Conservation (phyloP, 2,113 vertebrate genomes). For the Barnardius zonarius region DNA sequence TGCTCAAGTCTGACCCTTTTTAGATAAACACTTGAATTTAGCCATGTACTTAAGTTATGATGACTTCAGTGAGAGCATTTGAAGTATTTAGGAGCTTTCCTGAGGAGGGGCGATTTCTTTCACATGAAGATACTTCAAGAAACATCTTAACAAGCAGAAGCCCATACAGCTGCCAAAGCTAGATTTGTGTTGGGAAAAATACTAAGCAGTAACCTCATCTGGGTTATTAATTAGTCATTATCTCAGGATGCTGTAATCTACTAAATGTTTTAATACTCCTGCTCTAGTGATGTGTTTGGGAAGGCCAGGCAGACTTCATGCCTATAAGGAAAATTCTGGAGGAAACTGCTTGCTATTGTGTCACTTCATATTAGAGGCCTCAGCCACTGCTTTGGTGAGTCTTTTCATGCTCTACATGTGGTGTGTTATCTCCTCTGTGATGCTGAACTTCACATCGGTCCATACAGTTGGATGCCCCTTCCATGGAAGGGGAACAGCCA, state of each 20-base stretch:
- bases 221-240: conserved; percentile 29
- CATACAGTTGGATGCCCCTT: not conserved
- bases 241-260: not conserved
- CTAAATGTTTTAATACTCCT: not conserved
- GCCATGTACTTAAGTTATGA: not conserved
- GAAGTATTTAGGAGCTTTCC: conserved; percentile 10
- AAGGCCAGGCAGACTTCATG: not conserved
- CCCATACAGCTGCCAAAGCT: not conserved
- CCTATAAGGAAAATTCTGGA: not conserved
- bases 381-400: not conserved
- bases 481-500: not conserved
- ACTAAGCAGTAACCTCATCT: not conserved
- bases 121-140: not conserved
- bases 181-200: not conserved
- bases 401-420: not conserved
- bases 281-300: not conserved
- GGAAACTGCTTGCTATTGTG: not conserved
- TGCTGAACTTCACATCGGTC: not conserved
- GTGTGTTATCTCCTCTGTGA: not conserved
- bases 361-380: not conserved
- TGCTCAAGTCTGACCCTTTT: not conserved
- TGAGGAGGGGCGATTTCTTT: not conserved
- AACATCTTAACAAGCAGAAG: not conserved
- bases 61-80: not conserved
- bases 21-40: conserved; percentile 36